Evolutionary conservation across 2,113 vertebrate genomes (phyloP).

Genomic region (Lagopus leucura): DNA sequence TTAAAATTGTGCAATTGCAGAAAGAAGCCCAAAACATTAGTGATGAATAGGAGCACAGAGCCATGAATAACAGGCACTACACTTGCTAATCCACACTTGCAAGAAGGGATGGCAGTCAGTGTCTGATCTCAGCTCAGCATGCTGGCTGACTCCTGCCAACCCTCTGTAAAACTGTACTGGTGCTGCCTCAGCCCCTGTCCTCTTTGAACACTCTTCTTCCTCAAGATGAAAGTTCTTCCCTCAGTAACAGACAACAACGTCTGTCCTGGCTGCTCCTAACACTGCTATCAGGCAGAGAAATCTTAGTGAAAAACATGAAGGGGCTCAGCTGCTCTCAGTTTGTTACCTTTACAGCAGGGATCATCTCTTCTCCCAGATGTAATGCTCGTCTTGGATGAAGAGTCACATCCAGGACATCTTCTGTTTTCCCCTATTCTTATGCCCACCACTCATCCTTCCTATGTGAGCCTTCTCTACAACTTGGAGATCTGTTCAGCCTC

Average conservation of each 20-base stretch:
- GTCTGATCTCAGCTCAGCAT: not conserved
- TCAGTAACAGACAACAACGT: not conserved
- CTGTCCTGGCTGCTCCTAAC: not conserved
- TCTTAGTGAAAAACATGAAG: not conserved
- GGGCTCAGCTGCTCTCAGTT: not conserved
- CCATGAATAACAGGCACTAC: not conserved
- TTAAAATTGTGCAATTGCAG: not conserved
- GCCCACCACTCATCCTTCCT: not conserved
- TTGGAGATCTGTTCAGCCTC: not conserved
- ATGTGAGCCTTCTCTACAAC: not conserved
- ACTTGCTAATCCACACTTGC: not conserved
- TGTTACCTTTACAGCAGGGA: not conserved
- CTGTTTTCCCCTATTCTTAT: not conserved
- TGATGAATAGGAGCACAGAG: not conserved
- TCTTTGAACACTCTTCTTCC: not conserved
- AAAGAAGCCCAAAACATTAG: not conserved
- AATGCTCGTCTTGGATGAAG: not conserved
- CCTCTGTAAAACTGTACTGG: not conserved
- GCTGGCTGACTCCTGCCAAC: not conserved
- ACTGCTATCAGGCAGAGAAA: not conserved
- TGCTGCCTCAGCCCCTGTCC: not conserved
- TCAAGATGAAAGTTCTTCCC: constrained; percentile 16
- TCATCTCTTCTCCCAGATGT: not conserved
- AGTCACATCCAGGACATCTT: not conserved
- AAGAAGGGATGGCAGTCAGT: not conserved